These are phyloP conservation scores for Nothobranchius furzeri DNA, from an alignment of 2,113 vertebrate species.

Conservation along the genomic window DNA sequence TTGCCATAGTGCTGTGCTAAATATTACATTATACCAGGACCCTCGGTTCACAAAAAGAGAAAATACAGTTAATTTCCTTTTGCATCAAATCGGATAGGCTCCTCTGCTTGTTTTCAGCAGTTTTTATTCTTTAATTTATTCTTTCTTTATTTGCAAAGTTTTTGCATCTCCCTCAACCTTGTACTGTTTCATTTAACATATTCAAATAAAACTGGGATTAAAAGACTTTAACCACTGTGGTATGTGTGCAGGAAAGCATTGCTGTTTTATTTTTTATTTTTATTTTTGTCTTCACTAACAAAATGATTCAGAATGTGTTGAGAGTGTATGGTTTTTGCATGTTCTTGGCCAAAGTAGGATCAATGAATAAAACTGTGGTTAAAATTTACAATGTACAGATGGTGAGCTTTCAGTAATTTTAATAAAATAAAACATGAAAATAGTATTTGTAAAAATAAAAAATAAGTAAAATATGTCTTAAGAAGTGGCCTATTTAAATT, in stretches of 20 bases:
- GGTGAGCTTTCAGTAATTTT: not conserved
- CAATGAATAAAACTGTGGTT: too few species aligned
- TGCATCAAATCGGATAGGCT: constrained; percentile 56
- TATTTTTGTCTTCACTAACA: constrained; percentile 19
- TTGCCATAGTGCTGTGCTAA: not conserved
- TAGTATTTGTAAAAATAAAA: not conserved
- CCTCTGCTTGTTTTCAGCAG: constrained; percentile 29
- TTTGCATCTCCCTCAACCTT: constrained; percentile 41
- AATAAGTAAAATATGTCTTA: not conserved
- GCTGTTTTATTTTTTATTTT: constrained; percentile 14
- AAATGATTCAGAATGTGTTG: constrained; percentile 13
- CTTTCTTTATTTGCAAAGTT: constrained; percentile 32
- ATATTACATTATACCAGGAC: not conserved
- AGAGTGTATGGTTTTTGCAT: not conserved
- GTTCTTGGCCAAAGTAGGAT: not conserved
- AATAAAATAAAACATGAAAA: not conserved
- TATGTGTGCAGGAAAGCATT: constrained; percentile 60
- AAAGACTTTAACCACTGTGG: constrained; percentile 49
- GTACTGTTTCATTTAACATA: constrained; percentile 51
- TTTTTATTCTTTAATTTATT: constrained; percentile 25
- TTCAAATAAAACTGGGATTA: constrained; percentile 67
- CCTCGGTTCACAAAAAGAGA: constrained; percentile 14
- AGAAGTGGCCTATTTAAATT: too few species aligned
- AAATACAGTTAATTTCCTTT: constrained; percentile 1
- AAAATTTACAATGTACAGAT: not conserved